Base-by-base conservation (phyloP, 2,888 invertebrate species). In the Panorpa germanica region DNA sequence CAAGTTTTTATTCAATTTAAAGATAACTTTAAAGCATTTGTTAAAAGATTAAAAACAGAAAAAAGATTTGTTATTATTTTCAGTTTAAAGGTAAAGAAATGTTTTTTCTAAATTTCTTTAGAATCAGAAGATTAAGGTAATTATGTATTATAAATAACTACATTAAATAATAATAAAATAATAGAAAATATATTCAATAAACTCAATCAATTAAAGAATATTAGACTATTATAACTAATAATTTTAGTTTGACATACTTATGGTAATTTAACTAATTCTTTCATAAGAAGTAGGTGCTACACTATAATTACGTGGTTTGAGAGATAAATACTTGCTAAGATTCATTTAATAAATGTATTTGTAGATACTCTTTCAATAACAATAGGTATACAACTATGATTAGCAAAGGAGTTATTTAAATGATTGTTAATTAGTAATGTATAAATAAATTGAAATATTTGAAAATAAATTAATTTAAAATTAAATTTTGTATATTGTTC, bases 301-400 rank as follows among this genome's bases (percentile, higher is more conserved):
- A 52, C 57, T 66, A 67, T 61, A 65, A 67, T 69, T 40, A 49
- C 46, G 44, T 65, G 65, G 60, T 67, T 71, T 70, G 70, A 71
- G 65, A 70, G 67, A 68, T 63, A 65, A 67, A 34, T 60, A 64
- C 69, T 69, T 69, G 55, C 44, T 40, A 41, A 38, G 52, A 66
- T 55, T 65, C 63, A 66, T 47, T 61, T 61, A 53, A 65, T 60
- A 46, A 68, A 66, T 40, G 47, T 55, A 45, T 57, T 58, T 42
- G 57, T 49, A 35, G 55, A 51, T 30, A 63, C 56, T 44, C 59
- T 60, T 65, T 72, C 69, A 43, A 70, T 50, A 34, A 64, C 60
- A 63, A 77, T 75, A 18, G 75, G 77, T 56, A 80, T 80, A 64
- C 77, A 78, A 34, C 73, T 73, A 50, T 80, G 76, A 49, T 80